Evolutionary conservation across 1,140 invertebrate species (phyloP).

Genomic region (Propsilocerus akamusi): DNA sequence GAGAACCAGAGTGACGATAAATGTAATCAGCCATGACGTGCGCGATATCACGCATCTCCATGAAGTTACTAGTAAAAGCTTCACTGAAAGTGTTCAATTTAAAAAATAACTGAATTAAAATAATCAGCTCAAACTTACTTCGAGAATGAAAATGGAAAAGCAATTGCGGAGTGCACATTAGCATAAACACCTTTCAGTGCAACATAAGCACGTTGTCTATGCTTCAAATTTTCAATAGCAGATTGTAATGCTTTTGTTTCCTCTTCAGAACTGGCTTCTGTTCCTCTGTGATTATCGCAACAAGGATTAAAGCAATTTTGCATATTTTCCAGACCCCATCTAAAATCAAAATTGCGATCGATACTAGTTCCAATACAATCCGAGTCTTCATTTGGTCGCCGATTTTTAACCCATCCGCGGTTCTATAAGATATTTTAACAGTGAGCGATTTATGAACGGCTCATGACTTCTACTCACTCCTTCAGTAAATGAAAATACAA

Average conservation of each 20-base stretch:
- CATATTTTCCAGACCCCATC: background rate
- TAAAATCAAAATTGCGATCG: background rate
- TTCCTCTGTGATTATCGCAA: background rate
- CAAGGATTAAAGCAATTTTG: background rate
- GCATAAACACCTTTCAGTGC: background rate
- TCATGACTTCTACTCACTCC: constrained; percentile 9
- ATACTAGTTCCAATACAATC: background rate
- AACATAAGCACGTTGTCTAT: background rate
- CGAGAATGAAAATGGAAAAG: background rate
- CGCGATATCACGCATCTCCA: background rate
- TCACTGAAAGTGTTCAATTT: too few species aligned
- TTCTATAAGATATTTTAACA: background rate
- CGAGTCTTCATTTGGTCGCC: background rate
- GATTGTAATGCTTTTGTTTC: background rate
- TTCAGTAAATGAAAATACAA: constrained; percentile 42
- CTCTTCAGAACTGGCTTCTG: background rate
- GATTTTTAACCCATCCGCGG: background rate
- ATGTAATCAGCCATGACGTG: background rate
- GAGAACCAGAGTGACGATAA: background rate
- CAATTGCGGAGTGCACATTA: background rate
- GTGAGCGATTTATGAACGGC: background rate
- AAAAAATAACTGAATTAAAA: background rate
- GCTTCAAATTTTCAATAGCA: background rate
- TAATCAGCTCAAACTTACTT: background rate
- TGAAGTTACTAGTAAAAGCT: background rate